Conservation (phyloP, 2,113 vertebrate genomes). For the Actinemys pallida region DNA sequence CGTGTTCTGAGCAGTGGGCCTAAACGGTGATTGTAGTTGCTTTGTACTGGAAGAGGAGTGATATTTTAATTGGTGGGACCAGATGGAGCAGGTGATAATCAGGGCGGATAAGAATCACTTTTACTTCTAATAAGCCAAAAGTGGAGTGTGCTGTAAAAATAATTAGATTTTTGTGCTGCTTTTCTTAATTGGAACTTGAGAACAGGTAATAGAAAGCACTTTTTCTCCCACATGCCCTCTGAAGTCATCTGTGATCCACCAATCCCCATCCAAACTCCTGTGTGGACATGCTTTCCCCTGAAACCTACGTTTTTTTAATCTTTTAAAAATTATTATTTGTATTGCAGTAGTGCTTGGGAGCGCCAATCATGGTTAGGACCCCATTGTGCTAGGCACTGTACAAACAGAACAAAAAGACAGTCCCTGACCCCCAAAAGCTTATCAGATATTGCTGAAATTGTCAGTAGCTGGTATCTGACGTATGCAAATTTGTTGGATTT, state of each 20-base stretch:
- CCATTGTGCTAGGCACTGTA: not conserved
- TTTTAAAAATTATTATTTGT: not conserved
- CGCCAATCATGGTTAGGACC: constrained; percentile 7
- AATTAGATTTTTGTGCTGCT: constrained; percentile 20
- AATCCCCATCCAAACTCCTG: constrained; percentile 2
- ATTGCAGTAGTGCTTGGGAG: constrained; percentile 29
- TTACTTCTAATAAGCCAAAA: not conserved
- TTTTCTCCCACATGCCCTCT: constrained; percentile 60
- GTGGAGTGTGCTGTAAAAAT: not conserved
- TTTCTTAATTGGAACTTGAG: constrained; percentile 18
- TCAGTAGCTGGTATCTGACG: constrained; percentile 18
- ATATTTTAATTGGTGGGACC: not conserved
- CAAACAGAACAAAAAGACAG: not conserved
- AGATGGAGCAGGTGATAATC: not conserved
- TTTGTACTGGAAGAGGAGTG: not conserved
- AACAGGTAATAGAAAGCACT: constrained; percentile 5
- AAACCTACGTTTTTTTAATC: constrained; percentile 5
- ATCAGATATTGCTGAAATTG: constrained; percentile 2
- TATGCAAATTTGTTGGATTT: constrained; percentile 24
- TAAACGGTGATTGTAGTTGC: fast-evolving
- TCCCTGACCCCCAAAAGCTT: not conserved
- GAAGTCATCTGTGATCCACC: constrained; percentile 46
- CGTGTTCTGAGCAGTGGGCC: not conserved
- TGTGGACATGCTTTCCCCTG: not conserved
- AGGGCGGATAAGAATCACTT: not conserved